phyloP scores from a whole-genome alignment of 2,797 vertebrate species.

The Sibirionetta formosa region DNA sequence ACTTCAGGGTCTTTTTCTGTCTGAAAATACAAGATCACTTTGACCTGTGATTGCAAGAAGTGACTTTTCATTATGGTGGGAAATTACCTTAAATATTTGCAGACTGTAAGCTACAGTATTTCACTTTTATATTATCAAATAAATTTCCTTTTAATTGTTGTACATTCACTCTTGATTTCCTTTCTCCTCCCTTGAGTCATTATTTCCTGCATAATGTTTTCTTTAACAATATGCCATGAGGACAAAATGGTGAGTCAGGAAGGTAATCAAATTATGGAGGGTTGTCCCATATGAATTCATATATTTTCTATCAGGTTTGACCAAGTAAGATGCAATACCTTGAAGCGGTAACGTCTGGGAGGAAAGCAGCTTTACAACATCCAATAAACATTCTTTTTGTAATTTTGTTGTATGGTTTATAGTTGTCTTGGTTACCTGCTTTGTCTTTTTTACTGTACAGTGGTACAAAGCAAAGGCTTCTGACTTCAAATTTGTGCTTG shows the following conservation, averaged over 20 bases:
- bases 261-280: not conserved
- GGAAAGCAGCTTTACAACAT: not conserved
- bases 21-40: conserved; percentile 30
- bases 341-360: not conserved
- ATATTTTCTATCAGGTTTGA: not conserved
- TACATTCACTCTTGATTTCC: conserved; percentile 39
- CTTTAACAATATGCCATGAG: conserved; percentile 39
- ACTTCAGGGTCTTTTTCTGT: not conserved
- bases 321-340: too few species aligned
- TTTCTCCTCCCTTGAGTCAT: conserved; percentile 33
- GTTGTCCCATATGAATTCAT: not conserved
- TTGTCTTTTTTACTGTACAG: not conserved
- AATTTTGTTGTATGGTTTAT: not conserved
- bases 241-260: conserved; percentile 24
- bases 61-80: conserved; percentile 37
- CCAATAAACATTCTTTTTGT: not conserved
- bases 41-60: not conserved
- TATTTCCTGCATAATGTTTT: conserved; percentile 40
- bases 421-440: not conserved
- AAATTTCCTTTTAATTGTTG: conserved; percentile 27
- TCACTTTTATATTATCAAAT: conserved; percentile 36
- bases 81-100: conserved; percentile 36
- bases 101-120: not conserved
- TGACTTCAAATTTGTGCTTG: not conserved
- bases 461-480: not conserved